Evolutionary conservation across 2,113 vertebrate species (phyloP).

Genomic region (Tyto alba): DNA sequence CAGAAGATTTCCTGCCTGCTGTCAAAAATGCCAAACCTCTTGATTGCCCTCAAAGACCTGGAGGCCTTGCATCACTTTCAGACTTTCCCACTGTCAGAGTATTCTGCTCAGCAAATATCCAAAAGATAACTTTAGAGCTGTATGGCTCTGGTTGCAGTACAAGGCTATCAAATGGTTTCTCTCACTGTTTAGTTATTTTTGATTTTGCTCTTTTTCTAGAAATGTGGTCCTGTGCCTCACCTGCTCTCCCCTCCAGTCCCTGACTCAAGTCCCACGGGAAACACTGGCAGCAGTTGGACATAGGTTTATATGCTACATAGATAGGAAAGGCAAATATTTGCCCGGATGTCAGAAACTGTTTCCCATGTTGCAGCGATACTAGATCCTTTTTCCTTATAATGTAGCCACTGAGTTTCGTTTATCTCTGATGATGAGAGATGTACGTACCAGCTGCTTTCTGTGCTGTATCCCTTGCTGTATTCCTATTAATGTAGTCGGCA

Average conservation of each 20-base stretch:
- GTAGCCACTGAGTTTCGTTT: background rate
- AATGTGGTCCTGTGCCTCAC: rapidly evolving
- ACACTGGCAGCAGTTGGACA: background rate
- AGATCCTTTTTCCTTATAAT: background rate
- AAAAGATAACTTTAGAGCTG: background rate
- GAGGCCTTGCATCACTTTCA: background rate
- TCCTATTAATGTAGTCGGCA: background rate
- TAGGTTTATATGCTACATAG: background rate
- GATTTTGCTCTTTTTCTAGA: background rate
- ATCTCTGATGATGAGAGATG: background rate
- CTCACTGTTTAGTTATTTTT: background rate
- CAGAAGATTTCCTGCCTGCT: background rate
- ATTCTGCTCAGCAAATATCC: background rate
- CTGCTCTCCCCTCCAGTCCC: background rate
- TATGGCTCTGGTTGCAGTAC: background rate
- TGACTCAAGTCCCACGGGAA: background rate
- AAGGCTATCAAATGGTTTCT: background rate
- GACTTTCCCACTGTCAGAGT: background rate
- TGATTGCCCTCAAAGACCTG: background rate
- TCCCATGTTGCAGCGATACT: background rate
- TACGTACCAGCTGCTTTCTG: background rate
- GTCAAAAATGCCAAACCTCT: background rate
- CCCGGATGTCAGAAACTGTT: background rate
- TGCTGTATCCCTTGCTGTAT: background rate
- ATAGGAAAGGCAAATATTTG: background rate